Base-by-base conservation (phyloP, 2,113 vertebrate genomes). In the Anseranas semipalmata region DNA sequence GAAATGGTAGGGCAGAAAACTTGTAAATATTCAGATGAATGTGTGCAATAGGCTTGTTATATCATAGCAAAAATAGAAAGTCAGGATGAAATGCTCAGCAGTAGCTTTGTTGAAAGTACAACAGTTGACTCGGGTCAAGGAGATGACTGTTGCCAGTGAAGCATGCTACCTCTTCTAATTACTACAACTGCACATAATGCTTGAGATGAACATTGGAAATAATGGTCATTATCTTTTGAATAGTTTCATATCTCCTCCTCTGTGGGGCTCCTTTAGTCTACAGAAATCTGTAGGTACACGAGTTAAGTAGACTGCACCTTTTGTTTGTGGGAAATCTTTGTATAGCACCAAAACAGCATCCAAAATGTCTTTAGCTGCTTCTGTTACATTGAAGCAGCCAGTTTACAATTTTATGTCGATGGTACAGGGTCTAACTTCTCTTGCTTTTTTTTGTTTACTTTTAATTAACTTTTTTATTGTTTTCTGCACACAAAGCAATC, bases 11-110 rank as follows among this genome's bases (percentile, higher is more conserved):
- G 28, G 33, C 43, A 66, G 45, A 19, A 52, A 45, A n/a, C 11
- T 4, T 5, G 24, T 18, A 3, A 3, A 0, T 28, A 3, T 3
- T 21, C 24, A 13, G 65, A 2, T 6, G 41, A 9, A 15, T 0
- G 11, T 8, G 12, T 33, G 16, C 18, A 0, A 37, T 0, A 0
- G 20, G 22, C 5, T 1, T n/a, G 59, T 65, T 65, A 27, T 50
- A 33, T 53, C 30, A 1, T 3, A 41, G 53, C 20, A 45, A 37
- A 58, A 59, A 10, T 0, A 25, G 28, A 24, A 80, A 20, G 5
- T 17, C 41, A 30, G 46, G 46, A 52, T 28, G n/a, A 52, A 37
- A 35, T 52, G n/a, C 41, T 77, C 3, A 24, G 30, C 68, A 28
- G 13, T 12, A 33, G 52, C 37, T 90, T 52, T 20, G 43, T 17